A percentile compares a stretch with the other conserved stretches of the same genome.
These are phyloP conservation scores for Bos javanicus DNA, from an alignment of 2,113 vertebrate species.

Conservation along the genomic window DNA sequence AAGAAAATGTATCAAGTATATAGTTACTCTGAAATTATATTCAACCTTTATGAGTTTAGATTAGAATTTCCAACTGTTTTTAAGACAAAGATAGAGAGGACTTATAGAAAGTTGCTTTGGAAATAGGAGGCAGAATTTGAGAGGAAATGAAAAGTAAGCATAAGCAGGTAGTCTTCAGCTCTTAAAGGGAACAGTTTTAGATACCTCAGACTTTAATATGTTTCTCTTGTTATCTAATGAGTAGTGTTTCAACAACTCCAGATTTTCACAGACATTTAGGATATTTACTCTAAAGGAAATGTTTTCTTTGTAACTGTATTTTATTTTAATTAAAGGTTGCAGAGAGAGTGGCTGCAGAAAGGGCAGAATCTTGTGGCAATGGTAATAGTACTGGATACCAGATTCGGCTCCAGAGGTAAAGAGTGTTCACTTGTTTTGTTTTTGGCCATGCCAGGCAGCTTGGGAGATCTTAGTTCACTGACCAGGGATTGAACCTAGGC, in stretches of 20 bases:
- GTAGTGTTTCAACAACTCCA: background rate
- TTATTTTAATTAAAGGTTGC: constrained; percentile 86
- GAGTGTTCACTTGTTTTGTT: background rate
- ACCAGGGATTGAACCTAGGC: background rate
- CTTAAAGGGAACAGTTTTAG: background rate
- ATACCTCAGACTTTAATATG: background rate
- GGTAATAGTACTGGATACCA: constrained; percentile 96
- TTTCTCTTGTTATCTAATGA: background rate
- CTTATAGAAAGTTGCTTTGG: background rate
- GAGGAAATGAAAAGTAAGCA: background rate
- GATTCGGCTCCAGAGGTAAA: constrained; percentile 95
- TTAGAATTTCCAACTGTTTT: background rate
- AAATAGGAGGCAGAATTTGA: background rate
- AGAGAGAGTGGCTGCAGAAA: constrained; percentile 94
- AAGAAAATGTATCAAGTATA: background rate
- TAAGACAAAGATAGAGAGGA: background rate
- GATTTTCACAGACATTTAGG: background rate
- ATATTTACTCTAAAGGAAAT: background rate
- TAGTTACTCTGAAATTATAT: background rate
- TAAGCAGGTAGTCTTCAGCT: background rate
- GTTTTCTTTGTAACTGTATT: background rate
- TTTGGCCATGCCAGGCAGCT: background rate
- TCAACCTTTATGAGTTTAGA: background rate
- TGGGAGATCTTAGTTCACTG: background rate
- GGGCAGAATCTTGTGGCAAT: constrained; percentile 91